A percentile compares a stretch with the other conserved stretches of the same genome.
Evolutionary conservation across 2,113 vertebrate genomes (phyloP).

Genomic region (Tyto alba): DNA sequence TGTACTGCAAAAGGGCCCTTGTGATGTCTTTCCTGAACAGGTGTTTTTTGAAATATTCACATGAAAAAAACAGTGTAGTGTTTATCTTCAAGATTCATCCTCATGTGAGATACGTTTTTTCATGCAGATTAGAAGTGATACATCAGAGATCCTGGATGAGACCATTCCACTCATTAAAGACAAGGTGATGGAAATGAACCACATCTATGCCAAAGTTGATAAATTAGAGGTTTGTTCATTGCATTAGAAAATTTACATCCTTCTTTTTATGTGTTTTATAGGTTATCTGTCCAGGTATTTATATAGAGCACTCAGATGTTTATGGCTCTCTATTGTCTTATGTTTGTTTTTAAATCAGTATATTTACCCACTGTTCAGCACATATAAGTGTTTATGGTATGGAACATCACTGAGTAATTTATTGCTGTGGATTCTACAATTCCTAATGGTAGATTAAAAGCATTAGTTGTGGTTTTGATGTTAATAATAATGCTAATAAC

Average conservation of each 20-base stretch:
- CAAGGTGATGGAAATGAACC: slow-evolving; percentile 49
- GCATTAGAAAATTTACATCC: neutral
- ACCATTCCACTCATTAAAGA: slow-evolving; percentile 37
- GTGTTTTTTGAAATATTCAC: neutral
- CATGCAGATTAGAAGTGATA: slow-evolving; percentile 58
- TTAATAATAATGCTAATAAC: neutral
- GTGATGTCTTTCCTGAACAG: neutral
- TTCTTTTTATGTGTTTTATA: neutral
- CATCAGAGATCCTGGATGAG: slow-evolving; percentile 47
- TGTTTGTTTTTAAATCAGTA: neutral
- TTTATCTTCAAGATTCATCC: neutral
- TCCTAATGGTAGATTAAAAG: neutral
- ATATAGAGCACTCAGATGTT: neutral
- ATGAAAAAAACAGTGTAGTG: neutral
- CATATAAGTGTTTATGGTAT: neutral
- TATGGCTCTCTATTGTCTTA: neutral
- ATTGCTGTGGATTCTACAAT: neutral
- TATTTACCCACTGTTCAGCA: neutral
- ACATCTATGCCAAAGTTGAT: slow-evolving; percentile 46
- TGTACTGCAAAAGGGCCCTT: neutral
- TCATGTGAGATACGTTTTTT: neutral
- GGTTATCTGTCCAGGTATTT: neutral
- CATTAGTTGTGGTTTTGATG: neutral
- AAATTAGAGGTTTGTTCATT: slow-evolving; percentile 58
- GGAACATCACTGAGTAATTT: neutral